Evolutionary conservation across 1,140 invertebrate genomes (phyloP).

Genomic region (Lutraria rhynchaena): DNA sequence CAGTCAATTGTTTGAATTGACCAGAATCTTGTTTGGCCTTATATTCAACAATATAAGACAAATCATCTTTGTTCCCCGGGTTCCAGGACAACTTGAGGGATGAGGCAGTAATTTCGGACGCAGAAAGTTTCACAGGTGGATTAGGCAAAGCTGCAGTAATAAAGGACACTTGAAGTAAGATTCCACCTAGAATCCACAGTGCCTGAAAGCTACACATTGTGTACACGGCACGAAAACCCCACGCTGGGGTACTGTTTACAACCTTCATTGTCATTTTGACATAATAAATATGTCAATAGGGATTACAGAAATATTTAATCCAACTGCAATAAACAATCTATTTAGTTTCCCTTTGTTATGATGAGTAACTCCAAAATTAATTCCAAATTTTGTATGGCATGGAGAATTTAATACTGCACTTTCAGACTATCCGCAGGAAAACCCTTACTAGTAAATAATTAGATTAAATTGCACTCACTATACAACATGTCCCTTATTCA

Average conservation of each 20-base stretch:
- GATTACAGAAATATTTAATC: no score
- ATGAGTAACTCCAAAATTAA: not conserved
- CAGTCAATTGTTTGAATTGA: conserved; percentile 85
- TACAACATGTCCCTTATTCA: no score
- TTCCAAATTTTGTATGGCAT: not conserved
- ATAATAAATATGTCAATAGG: not conserved
- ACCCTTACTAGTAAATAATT: no score
- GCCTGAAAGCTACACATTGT: not conserved
- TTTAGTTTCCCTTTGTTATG: no score
- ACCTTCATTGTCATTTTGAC: conserved; percentile 18
- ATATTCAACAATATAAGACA: conserved; percentile 98
- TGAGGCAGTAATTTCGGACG: conserved; percentile 95
- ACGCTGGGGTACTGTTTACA: conserved; percentile 15
- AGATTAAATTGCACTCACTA: no score
- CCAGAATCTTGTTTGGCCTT: conserved; percentile 92
- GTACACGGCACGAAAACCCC: conserved; percentile 18
- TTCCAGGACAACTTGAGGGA: conserved; percentile 95
- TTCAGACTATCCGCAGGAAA: no score
- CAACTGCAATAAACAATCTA: no score
- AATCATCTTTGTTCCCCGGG: conserved; percentile 89
- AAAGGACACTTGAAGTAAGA: conserved; percentile 45
- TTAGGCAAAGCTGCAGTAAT: conserved; percentile 90
- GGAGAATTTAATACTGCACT: no score
- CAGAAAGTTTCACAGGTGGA: conserved; percentile 92
- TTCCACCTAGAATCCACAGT: conserved; percentile 29